These are phyloP conservation scores for Hydrolagus colliei DNA, from an alignment of 2,797 vertebrate species.

Conservation along the genomic window DNA sequence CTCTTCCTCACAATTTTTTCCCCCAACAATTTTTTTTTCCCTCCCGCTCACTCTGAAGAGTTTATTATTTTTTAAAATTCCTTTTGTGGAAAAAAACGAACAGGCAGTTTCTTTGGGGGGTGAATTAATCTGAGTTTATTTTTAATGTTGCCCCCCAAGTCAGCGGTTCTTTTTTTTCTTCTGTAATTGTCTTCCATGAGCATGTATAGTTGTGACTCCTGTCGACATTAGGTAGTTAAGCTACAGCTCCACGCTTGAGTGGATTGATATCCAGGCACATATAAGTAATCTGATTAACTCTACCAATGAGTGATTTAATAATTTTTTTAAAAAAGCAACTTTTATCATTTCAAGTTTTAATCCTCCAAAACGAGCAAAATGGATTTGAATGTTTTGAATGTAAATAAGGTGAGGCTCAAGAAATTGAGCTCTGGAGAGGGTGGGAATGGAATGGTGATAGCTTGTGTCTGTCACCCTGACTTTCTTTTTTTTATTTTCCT, in stretches of 20 bases:
- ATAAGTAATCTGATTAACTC: conserved; percentile 15
- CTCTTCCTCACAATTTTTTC: no score
- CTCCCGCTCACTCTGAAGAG: no score
- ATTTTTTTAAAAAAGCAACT: neutral
- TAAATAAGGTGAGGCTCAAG: neutral
- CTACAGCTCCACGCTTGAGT: conserved; percentile 8
- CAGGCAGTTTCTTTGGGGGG: neutral
- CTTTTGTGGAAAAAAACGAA: neutral
- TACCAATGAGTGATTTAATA: neutral
- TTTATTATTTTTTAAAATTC: no score
- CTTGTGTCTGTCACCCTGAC: neutral
- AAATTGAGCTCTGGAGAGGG: conserved; percentile 3
- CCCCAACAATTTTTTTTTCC: no score
- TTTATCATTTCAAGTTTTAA: neutral
- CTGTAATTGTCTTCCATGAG: neutral
- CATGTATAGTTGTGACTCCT: conserved; percentile 10
- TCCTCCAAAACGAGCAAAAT: neutral
- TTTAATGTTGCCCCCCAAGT: neutral
- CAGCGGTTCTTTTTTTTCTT: neutral
- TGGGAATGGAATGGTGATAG: neutral
- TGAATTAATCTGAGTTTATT: neutral
- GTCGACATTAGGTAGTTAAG: conserved; percentile 6
- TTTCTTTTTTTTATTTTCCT: conserved; percentile 17
- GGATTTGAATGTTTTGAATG: neutral
- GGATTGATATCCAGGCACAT: neutral